A percentile compares a stretch with the other conserved stretches of the same genome.
Conservation (phyloP, 2,888 invertebrate genomes). For the Parnassius orleans region DNA sequence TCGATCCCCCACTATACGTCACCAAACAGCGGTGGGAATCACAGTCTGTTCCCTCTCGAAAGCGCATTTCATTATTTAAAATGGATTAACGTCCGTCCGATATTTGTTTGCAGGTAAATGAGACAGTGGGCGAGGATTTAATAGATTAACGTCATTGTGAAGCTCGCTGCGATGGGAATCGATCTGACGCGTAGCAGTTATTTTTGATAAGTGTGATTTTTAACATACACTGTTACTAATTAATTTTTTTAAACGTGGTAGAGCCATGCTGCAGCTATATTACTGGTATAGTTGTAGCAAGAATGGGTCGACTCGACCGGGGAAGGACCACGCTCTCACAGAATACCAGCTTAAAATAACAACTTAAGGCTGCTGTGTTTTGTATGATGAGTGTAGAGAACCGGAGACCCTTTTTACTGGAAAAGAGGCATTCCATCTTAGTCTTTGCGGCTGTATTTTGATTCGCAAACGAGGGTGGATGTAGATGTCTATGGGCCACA, state of each 20-base stretch:
- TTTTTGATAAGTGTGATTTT: background rate
- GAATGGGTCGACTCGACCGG: no score
- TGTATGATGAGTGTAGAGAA: no score
- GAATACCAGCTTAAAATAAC: no score
- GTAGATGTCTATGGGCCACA: no score
- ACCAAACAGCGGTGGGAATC: constrained; percentile 9
- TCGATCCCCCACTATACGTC: background rate
- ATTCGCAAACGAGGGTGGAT: no score
- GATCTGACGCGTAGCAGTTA: background rate
- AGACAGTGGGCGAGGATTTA: constrained; percentile 6
- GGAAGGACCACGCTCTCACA: no score
- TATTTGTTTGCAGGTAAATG: constrained; percentile 21
- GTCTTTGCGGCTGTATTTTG: no score
- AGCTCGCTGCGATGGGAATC: constrained; percentile 11
- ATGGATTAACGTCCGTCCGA: constrained; percentile 18
- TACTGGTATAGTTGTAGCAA: no score
- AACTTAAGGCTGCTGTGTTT: no score
- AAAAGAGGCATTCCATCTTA: no score
- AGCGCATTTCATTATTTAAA: constrained; percentile 20
- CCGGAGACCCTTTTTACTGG: no score
- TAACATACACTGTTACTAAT: background rate
- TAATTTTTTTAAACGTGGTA: background rate
- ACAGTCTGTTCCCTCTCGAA: constrained; percentile 7
- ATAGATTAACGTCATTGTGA: constrained; percentile 18
- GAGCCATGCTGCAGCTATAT: no score